Evolutionary conservation across 1,140 invertebrate species (phyloP), one percentile per base, ranked within the genome.

Genomic region (Hyles vespertilio): DNA sequence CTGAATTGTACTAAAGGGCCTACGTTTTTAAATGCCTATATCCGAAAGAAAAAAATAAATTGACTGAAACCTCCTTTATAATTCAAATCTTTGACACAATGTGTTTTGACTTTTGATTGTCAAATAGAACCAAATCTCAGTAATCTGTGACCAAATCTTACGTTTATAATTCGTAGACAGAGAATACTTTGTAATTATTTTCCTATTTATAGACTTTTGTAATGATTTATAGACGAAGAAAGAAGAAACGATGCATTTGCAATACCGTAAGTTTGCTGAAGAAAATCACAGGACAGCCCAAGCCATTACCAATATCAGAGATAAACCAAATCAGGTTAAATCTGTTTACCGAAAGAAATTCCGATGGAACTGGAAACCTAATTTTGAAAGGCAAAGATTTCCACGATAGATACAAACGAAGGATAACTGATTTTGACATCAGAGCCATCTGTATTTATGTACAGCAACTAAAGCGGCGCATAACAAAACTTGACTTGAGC

Each of bases 401-500:
- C 2, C 63, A 74, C 36, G 70, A 77, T 5, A 77, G 75, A 65
- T 88, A 76, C 34, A 59, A 71, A 9, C 70, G 62, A 36, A 76
- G 90, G 43, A 74, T 92, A 9, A 55, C 71, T 11, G 83, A 90
- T 53, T 60, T 65, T 10, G 91, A 92, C 57, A 82, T 92, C 6
- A 67, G 70, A 44, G 78, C 82, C 32, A 82, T 92, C 6, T 73
- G 77, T 11, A 32, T 73, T 5, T 92, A 92, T 61, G 57, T 92
- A 2, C 69, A 69, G 47, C 70, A 84, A 43, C 68, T 87, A 61
- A 74, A 83, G 3, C 75, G 87, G 51, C 67, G 80, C 45, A 84
- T 93, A 4, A 84, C 79, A 0, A 87, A 79, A 32, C 3, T 93
- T 2, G 89, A 91, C 64, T 74, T 93, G 11, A 75, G 85, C 10